These are phyloP conservation scores for Rhynchonycteris naso DNA, from an alignment of 2,797 vertebrate species.

Conservation along the genomic window DNA sequence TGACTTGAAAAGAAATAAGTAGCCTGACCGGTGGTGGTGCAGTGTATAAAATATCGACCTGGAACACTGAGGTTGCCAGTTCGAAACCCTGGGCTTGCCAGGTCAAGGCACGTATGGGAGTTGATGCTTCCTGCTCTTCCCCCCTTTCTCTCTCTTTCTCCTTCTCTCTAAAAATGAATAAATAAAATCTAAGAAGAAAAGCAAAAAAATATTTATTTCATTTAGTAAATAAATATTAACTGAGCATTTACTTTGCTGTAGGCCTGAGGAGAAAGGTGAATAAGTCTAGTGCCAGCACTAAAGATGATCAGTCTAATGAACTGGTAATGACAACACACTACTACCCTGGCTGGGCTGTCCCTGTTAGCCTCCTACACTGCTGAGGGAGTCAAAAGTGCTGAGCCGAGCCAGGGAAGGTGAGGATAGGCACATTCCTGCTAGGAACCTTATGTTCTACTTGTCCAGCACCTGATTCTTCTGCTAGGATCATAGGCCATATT, in stretches of 20 bases:
- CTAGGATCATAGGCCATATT: background rate
- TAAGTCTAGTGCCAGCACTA: background rate
- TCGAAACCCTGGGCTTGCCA: too few relatives aligned
- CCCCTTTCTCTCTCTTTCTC: too few relatives aligned
- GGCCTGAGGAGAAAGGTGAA: constrained; percentile 31
- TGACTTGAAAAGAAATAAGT: background rate
- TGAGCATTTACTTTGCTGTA: constrained; percentile 34
- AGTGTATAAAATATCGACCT: too few relatives aligned
- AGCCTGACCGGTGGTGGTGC: too few relatives aligned
- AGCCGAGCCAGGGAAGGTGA: constrained; percentile 13
- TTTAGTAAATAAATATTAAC: constrained; percentile 22
- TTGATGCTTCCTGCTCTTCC: too few relatives aligned
- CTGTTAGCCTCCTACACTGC: constrained; percentile 15
- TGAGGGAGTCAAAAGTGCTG: background rate
- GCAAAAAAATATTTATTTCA: background rate
- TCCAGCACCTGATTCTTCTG: background rate
- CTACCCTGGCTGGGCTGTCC: background rate
- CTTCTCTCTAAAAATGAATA: too few relatives aligned
- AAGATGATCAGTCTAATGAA: constrained; percentile 21
- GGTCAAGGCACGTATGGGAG: too few relatives aligned
- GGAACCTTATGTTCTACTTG: constrained; percentile 5
- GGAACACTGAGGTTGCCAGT: too few relatives aligned
- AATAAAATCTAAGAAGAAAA: too few relatives aligned
- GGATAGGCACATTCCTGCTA: background rate
- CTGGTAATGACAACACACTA: background rate